These are phyloP conservation scores for Zaprionus nigranus DNA, from an alignment of 1,140 invertebrate species.

Conservation along the genomic window DNA sequence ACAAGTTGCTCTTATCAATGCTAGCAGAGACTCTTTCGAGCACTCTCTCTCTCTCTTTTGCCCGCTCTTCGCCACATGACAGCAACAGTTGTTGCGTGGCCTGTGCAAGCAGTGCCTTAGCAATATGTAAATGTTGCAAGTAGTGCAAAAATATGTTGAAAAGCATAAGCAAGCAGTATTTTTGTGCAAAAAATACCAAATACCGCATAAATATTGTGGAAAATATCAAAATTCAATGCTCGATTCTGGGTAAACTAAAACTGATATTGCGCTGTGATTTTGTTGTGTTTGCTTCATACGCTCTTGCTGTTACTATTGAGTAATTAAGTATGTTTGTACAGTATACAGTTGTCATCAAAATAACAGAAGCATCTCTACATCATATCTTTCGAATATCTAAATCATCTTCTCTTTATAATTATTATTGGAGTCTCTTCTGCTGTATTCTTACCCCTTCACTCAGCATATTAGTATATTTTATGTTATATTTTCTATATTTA, in stretches of 20 bases:
- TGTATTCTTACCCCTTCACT: no score
- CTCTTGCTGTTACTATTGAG: no score
- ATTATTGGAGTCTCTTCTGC: no score
- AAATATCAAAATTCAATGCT: no score
- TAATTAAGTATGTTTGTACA: no score
- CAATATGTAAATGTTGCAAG: neutral
- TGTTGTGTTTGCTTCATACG: neutral
- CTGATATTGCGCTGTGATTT: neutral
- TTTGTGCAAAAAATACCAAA: neutral
- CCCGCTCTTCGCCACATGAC: neutral
- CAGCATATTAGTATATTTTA: no score
- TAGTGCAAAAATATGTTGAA: neutral
- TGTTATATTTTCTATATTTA: neutral
- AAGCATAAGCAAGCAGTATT: neutral
- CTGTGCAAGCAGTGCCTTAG: neutral
- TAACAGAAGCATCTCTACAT: no score
- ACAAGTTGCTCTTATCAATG: slow-evolving; percentile 33
- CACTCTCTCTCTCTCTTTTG: neutral
- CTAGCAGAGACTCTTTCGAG: neutral
- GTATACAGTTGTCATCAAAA: no score
- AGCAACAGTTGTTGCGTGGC: neutral
- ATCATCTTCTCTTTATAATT: no score
- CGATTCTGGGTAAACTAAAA: neutral
- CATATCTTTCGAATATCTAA: no score
- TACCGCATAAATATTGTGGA: no score